Evolutionary conservation across 1,140 invertebrate species (phyloP).

Genomic region (Lethocerus indicus): DNA sequence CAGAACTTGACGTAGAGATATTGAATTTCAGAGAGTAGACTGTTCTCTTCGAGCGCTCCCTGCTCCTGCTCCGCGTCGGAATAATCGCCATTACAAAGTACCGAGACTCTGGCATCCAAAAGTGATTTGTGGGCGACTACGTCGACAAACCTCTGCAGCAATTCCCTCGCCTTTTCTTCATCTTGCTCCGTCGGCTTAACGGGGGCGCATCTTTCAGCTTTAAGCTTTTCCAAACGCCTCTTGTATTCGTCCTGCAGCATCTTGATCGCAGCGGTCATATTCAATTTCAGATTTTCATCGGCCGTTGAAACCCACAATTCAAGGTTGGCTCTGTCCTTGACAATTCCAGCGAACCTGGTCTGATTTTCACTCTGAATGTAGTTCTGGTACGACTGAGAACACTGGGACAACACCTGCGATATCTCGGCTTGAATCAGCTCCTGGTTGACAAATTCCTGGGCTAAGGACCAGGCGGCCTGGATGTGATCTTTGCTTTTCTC

Average conservation of each 20-base stretch:
- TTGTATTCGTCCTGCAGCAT: constrained; percentile 46
- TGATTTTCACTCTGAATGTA: constrained; percentile 23
- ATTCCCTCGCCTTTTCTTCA: constrained; percentile 30
- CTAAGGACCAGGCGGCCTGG: constrained; percentile 44
- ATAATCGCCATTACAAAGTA: constrained; percentile 27
- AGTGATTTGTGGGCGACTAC: constrained; percentile 57
- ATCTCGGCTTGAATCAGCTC: constrained; percentile 56
- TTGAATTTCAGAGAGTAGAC: constrained; percentile 35
- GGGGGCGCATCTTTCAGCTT: constrained; percentile 11
- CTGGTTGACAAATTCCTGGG: constrained; percentile 47
- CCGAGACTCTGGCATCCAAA: constrained; percentile 47
- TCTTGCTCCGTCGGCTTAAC: constrained; percentile 16
- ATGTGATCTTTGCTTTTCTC: constrained; percentile 28
- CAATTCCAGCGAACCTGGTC: constrained; percentile 18
- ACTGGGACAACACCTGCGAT: constrained; percentile 44
- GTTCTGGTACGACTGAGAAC: constrained; percentile 42
- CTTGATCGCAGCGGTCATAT: constrained; percentile 45
- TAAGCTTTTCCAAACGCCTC: constrained; percentile 24
- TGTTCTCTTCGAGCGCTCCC: constrained; percentile 17
- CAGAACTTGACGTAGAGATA: constrained; percentile 40
- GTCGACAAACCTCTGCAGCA: constrained; percentile 52
- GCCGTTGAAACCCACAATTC: constrained; percentile 51
- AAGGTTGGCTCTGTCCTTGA: constrained; percentile 38
- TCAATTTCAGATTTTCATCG: constrained; percentile 42
- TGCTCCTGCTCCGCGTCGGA: constrained; percentile 15